These are phyloP conservation scores for Rallus crepitans DNA, from an alignment of 2,797 vertebrate species.

Conservation along the genomic window DNA sequence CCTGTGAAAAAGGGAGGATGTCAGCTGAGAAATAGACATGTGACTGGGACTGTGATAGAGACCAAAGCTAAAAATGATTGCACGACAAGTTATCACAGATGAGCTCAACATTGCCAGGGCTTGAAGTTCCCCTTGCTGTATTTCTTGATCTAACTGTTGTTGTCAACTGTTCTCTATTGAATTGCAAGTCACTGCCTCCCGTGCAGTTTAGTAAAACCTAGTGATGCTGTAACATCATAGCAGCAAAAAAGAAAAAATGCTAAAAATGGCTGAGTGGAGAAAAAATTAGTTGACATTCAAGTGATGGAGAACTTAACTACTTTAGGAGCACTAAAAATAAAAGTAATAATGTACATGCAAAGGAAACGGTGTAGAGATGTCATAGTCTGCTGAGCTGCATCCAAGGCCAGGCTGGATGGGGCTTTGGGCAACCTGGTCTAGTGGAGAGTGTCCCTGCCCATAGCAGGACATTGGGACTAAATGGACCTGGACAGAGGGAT, in stretches of 20 bases:
- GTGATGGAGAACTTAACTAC: background rate
- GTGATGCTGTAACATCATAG: background rate
- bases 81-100: background rate
- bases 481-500: no score
- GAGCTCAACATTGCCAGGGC: background rate
- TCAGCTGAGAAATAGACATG: rapidly evolving
- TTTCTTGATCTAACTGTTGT: background rate
- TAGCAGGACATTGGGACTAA: no score
- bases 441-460: no score
- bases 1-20: background rate
- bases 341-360: background rate
- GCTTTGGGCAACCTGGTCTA: no score
- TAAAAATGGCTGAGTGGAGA: background rate
- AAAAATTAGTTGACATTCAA: background rate
- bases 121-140: background rate
- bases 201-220: background rate
- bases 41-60: background rate
- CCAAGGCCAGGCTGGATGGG: no score
- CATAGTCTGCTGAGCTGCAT: background rate
- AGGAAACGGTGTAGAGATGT: background rate
- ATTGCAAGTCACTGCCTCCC: background rate
- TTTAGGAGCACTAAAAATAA: background rate
- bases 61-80: background rate
- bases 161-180: background rate
- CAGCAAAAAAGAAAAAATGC: background rate